A percentile compares a stretch with the other conserved stretches of the same genome.
Evolutionary conservation across 2,113 vertebrate species (phyloP).

Genomic region (Progne subis): DNA sequence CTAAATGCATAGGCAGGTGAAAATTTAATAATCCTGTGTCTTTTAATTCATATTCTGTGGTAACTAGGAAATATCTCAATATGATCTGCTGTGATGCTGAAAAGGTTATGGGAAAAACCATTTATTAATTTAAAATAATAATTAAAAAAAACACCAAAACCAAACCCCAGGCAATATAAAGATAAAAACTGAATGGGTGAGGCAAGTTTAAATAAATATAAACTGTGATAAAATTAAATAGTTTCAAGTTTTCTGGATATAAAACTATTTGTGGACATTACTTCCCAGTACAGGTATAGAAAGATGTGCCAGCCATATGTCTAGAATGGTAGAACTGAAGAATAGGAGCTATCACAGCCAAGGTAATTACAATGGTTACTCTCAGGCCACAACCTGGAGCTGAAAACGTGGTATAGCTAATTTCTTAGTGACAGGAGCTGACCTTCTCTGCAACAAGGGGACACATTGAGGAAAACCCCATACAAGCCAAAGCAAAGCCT

Average conservation of each 20-base stretch:
- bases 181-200: background rate
- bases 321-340: background rate
- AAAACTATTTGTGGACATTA: background rate
- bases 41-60: background rate
- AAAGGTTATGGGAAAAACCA: background rate
- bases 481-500: slow-evolving; percentile 8
- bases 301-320: background rate
- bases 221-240: background rate
- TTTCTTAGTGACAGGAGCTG: background rate
- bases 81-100: background rate
- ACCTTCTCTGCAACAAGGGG: background rate
- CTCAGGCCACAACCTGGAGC: background rate
- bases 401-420: background rate
- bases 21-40: background rate
- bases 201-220: background rate
- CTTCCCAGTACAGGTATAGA: background rate
- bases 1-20: background rate
- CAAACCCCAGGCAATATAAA: background rate
- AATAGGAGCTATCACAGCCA: background rate
- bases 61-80: background rate
- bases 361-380: background rate
- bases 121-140: background rate
- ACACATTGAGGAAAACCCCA: background rate
- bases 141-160: background rate
- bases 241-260: background rate